Conservation (phyloP, 2,797 vertebrate genomes). For the Monodelphis domestica region DNA sequence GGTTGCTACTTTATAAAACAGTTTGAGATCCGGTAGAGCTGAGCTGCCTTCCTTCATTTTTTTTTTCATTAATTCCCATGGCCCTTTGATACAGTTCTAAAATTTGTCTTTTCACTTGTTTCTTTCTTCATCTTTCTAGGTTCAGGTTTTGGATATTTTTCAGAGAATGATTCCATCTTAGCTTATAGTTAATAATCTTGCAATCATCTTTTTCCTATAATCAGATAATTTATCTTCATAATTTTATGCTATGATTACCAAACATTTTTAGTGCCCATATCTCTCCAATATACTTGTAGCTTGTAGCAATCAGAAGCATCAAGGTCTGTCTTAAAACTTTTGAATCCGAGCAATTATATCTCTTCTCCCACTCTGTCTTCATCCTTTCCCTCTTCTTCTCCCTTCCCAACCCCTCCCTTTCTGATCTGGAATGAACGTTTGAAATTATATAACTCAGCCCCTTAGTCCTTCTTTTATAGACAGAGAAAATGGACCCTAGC, state of each 20-base stretch:
- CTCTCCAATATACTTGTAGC: not conserved
- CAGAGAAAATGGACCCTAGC: not conserved
- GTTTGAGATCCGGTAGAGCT: too few species aligned
- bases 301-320: not conserved
- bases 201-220: not conserved
- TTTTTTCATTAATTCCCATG: too few species aligned
- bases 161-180: not conserved
- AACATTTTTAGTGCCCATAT: not conserved
- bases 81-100: not conserved
- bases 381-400: not conserved
- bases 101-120: not conserved
- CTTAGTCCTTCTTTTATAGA: not conserved
- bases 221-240: not conserved
- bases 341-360: not conserved
- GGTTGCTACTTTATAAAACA: too few species aligned
- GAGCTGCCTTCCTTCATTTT: too few species aligned
- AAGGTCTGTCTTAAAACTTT: not conserved
- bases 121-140: not conserved
- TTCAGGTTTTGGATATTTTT: not conserved
- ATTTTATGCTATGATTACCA: not conserved
- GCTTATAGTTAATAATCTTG: not conserved
- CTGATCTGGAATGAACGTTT: not conserved
- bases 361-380: too few species aligned
- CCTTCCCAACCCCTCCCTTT: not conserved
- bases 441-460: not conserved